Conservation (phyloP, 1,140 invertebrate genomes). For the Galleria mellonella region DNA sequence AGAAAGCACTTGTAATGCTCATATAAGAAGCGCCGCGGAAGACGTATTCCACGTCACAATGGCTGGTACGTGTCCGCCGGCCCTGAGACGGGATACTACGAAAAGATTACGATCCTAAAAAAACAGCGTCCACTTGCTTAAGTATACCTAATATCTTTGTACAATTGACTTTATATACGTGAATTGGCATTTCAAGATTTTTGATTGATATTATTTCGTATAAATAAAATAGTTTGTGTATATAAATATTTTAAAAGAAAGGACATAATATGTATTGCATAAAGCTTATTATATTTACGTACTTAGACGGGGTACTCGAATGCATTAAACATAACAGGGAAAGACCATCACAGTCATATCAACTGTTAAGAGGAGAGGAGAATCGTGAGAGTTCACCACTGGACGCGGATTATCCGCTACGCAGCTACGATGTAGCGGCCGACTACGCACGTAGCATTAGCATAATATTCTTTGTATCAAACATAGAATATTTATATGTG, state of each 20-base stretch:
- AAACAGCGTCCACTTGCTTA: conserved; percentile 56
- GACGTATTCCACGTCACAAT: conserved; percentile 71
- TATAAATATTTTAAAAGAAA: conserved; percentile 10
- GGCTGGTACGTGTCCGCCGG: conserved; percentile 64
- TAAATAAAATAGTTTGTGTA: too few species aligned
- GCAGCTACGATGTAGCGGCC: conserved; percentile 53
- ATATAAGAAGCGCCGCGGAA: conserved; percentile 74
- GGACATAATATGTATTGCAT: too few species aligned
- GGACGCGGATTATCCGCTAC: conserved; percentile 62
- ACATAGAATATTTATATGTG: too few species aligned
- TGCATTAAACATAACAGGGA: conserved; percentile 69
- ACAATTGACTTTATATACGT: conserved; percentile 33
- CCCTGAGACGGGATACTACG: conserved; percentile 54
- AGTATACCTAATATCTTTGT: conserved; percentile 49
- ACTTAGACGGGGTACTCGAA: conserved; percentile 48
- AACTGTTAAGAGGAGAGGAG: conserved; percentile 24
- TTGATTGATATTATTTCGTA: too few species aligned
- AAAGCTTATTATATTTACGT: conserved; percentile 35
- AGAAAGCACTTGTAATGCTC: conserved; percentile 76
- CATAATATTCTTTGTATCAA: background rate
- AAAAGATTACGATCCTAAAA: conserved; percentile 72
- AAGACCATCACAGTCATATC: conserved; percentile 62
- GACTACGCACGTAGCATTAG: conserved; percentile 50
- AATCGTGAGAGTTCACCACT: conserved; percentile 56
- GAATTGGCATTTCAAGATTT: conserved; percentile 16